Evolutionary conservation across 2,888 invertebrate genomes (phyloP).

Genomic region (Cristatella mucedo): DNA sequence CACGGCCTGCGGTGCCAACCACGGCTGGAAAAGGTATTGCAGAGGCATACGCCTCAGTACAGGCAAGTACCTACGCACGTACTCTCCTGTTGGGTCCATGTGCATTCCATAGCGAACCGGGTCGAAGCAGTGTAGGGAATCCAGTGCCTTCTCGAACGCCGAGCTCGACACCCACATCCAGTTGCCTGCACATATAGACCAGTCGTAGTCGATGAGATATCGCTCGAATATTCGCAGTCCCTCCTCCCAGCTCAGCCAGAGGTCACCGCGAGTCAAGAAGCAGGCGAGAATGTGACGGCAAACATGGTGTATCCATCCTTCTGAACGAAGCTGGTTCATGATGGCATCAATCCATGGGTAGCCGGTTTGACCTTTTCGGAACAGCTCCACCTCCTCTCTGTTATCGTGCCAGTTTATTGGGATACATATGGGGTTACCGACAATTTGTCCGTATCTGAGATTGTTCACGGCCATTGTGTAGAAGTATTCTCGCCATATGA

Average conservation of each 20-base stretch:
- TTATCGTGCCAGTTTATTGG: slow-evolving; percentile 50
- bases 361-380: slow-evolving; percentile 32
- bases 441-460: slow-evolving; percentile 52
- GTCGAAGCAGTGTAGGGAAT: slow-evolving; percentile 27
- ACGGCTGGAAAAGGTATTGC: slow-evolving; percentile 26
- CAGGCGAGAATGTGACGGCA: slow-evolving; percentile 26
- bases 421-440: slow-evolving; percentile 54
- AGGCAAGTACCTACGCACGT: slow-evolving; percentile 28
- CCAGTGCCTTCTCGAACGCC: slow-evolving; percentile 30
- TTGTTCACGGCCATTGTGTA: slow-evolving; percentile 62
- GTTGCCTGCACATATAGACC: slow-evolving; percentile 34
- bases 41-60: slow-evolving; percentile 26
- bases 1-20: slow-evolving; percentile 28
- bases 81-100: slow-evolving; percentile 28
- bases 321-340: slow-evolving; percentile 27
- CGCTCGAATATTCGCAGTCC: slow-evolving; percentile 25
- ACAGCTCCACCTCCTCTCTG: slow-evolving; percentile 43
- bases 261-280: slow-evolving; percentile 31
- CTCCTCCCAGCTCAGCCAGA: slow-evolving; percentile 29
- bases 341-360: slow-evolving; percentile 34
- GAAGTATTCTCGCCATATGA: slow-evolving; percentile 62
- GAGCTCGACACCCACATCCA: slow-evolving; percentile 37
- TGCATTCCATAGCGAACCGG: slow-evolving; percentile 27
- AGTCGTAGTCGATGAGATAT: slow-evolving; percentile 29
- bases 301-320: slow-evolving; percentile 33